These are phyloP conservation scores for Periophthalmus modestus DNA, from an alignment of 2,113 vertebrate species.

Conservation along the genomic window DNA sequence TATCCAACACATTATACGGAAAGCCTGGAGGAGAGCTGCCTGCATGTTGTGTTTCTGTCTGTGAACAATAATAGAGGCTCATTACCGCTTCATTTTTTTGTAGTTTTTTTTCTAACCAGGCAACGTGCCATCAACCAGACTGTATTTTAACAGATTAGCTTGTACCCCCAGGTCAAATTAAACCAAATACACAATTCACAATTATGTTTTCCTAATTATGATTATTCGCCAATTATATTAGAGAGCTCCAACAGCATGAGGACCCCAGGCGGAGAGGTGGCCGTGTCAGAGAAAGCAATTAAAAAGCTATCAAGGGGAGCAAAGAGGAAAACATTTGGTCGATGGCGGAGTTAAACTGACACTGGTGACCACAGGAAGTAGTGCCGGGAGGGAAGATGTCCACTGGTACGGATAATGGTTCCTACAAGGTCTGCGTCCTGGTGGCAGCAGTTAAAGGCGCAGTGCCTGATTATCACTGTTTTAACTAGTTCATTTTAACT, in stretches of 20 bases:
- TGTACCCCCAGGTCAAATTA: conserved; percentile 52
- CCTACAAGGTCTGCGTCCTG: conserved; percentile 12
- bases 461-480: too few species aligned
- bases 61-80: conserved; percentile 34
- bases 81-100: conserved; percentile 37
- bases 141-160: conserved; percentile 55
- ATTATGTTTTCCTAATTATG: conserved; percentile 65
- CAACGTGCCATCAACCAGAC: conserved; percentile 36
- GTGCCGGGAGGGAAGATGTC: conserved; percentile 7
- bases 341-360: conserved; percentile 55
- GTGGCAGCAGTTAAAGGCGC: conserved; percentile 14
- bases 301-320: conserved; percentile 62
- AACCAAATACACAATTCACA: conserved; percentile 62
- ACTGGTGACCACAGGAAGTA: conserved; percentile 37
- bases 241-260: conserved; percentile 39
- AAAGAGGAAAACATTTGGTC: conserved; percentile 61
- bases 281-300: conserved; percentile 66
- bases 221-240: conserved; percentile 67
- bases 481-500: too few species aligned
- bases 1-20: conserved; percentile 9
- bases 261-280: conserved; percentile 58
- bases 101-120: background rate
- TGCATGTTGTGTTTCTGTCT: conserved; percentile 20
- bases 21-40: conserved; percentile 20
- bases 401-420: conserved; percentile 1